These are phyloP conservation scores for Zaprionus camerounensis DNA, from an alignment of 1,140 invertebrate genomes.

Conservation along the genomic window DNA sequence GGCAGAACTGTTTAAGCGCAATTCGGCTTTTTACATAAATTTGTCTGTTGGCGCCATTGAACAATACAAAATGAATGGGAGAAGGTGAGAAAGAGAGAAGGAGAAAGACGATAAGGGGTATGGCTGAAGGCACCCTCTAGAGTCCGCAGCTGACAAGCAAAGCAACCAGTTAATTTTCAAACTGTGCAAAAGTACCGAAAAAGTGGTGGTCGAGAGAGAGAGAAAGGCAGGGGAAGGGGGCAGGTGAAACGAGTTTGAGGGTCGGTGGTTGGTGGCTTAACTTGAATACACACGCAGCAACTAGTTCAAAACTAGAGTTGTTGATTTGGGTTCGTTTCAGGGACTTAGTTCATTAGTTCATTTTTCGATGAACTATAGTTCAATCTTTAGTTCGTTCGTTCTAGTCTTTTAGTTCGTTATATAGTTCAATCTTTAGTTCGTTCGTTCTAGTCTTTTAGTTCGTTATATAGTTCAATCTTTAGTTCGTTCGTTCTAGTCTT, in stretches of 20 bases:
- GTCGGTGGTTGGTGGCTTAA: slow-evolving; percentile 43
- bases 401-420: too few species aligned
- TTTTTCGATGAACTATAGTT: too few species aligned
- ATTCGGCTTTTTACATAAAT: slow-evolving; percentile 62
- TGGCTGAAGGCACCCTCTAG: slow-evolving; percentile 14
- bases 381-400: too few species aligned
- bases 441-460: too few species aligned
- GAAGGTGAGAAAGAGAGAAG: neutral
- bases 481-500: too few species aligned
- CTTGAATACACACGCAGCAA: slow-evolving; percentile 53
- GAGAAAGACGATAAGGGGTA: neutral
- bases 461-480: too few species aligned
- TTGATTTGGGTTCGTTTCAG: too few species aligned
- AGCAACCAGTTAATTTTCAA: slow-evolving; percentile 75
- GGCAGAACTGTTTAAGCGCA: slow-evolving; percentile 63
- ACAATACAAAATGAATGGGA: slow-evolving; percentile 59
- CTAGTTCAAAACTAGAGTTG: slow-evolving; percentile 43
- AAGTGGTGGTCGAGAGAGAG: slow-evolving; percentile 9
- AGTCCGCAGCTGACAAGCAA: slow-evolving; percentile 54
- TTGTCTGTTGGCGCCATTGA: slow-evolving; percentile 59
- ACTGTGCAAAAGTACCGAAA: slow-evolving; percentile 66
- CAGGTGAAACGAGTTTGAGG: slow-evolving; percentile 23
- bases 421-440: too few species aligned
- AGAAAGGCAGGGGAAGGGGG: neutral
- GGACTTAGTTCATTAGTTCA: too few species aligned